These are phyloP conservation scores for Oeneis ivallda DNA, from an alignment of 2,888 invertebrate genomes.

Conservation along the genomic window DNA sequence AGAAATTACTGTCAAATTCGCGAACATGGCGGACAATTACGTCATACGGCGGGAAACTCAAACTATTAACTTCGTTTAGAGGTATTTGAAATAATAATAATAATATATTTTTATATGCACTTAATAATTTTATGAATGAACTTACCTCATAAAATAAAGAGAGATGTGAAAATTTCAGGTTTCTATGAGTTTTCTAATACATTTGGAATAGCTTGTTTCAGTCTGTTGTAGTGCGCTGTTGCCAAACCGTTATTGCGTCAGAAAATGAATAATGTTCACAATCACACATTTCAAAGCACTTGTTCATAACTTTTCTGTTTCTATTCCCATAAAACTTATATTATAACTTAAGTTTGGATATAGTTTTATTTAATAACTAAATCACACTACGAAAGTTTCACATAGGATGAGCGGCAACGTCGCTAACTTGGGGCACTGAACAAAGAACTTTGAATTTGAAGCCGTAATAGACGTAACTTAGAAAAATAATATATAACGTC, in stretches of 20 bases:
- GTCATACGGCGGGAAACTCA: constrained; percentile 75
- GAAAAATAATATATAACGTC: constrained; percentile 35
- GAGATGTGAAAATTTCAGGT: constrained; percentile 52
- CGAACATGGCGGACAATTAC: constrained; percentile 69
- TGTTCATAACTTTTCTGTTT: constrained; percentile 60
- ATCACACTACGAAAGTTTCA: constrained; percentile 45
- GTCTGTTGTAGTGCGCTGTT: constrained; percentile 71
- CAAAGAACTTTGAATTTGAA: background rate
- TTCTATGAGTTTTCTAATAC: constrained; percentile 61
- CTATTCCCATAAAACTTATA: constrained; percentile 40
- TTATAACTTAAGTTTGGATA: background rate
- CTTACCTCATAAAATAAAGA: constrained; percentile 69
- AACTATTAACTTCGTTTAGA: constrained; percentile 53
- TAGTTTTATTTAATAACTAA: constrained; percentile 12
- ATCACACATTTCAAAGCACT: constrained; percentile 71
- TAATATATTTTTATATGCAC: background rate
- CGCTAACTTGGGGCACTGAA: constrained; percentile 50
- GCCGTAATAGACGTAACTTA: constrained; percentile 22
- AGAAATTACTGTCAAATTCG: constrained; percentile 61
- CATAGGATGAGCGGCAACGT: constrained; percentile 69
- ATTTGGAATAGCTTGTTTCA: constrained; percentile 61
- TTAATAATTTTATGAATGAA: constrained; percentile 31
- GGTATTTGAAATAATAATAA: constrained; percentile 40
- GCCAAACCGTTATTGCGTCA: constrained; percentile 79
- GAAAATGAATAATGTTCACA: constrained; percentile 70